phyloP scores from a whole-genome alignment of 2,113 vertebrate species.

The Cranoglanis bouderius region DNA sequence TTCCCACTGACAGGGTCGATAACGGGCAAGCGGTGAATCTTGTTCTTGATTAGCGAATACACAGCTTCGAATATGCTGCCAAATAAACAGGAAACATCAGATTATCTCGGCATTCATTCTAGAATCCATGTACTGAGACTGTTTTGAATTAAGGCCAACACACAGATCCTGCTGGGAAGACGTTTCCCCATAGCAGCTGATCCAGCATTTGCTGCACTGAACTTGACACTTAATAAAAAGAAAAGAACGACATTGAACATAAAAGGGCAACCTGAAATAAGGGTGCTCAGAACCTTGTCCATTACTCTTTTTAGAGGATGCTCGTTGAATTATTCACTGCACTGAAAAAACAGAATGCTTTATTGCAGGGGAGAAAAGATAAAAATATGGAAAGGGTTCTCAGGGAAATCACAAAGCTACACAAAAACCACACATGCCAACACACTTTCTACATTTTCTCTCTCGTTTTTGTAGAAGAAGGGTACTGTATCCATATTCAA shows the following conservation, averaged over 20 bases:
- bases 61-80: slow-evolving; percentile 93
- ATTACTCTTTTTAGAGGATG: neutral
- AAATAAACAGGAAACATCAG: neutral
- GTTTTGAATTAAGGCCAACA: neutral
- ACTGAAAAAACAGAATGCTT: slow-evolving; percentile 16
- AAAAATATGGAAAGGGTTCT: neutral
- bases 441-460: neutral
- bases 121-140: neutral
- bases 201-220: neutral
- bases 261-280: neutral
- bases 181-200: neutral
- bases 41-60: slow-evolving; percentile 95
- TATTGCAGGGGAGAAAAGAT: neutral
- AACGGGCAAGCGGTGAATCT: slow-evolving; percentile 97
- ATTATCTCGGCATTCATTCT: neutral
- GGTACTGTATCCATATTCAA: neutral
- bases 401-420: slow-evolving; percentile 26
- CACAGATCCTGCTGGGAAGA: neutral
- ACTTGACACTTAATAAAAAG: neutral
- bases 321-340: slow-evolving; percentile 49
- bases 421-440: neutral
- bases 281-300: neutral
- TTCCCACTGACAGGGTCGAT: slow-evolving; percentile 96
- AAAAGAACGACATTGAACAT: neutral
- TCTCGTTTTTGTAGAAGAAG: neutral